Percentiles rank a stretch among this genome's conserved stretches.
Evolutionary conservation across 1,140 invertebrate genomes (phyloP).

Genomic region (Saccostrea cuccullata): DNA sequence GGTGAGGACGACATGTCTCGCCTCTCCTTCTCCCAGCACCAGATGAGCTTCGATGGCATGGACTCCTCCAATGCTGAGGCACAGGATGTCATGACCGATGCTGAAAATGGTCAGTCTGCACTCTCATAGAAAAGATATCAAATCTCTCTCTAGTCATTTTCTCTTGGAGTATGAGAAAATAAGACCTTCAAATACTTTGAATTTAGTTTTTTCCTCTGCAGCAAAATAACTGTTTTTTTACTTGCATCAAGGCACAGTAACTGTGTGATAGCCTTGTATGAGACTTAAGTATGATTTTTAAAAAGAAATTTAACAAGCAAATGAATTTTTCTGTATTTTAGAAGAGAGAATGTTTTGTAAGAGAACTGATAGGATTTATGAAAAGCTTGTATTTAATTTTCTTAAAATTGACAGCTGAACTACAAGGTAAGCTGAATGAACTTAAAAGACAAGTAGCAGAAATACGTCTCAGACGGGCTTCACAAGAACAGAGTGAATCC

Average conservation of each 20-base stretch:
- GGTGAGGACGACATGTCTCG: slow-evolving; percentile 72
- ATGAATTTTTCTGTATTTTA: too few species aligned
- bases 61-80: slow-evolving; percentile 51
- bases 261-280: too few species aligned
- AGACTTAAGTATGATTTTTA: too few species aligned
- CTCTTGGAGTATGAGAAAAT: too few species aligned
- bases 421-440: slow-evolving; percentile 64
- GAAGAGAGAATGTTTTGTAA: too few species aligned
- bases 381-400: background rate
- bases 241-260: too few species aligned
- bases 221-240: too few species aligned
- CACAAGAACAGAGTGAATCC: slow-evolving; percentile 64
- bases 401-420: slow-evolving; percentile 53
- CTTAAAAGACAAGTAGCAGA: slow-evolving; percentile 67
- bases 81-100: slow-evolving; percentile 50
- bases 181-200: too few species aligned
- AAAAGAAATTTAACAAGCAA: too few species aligned
- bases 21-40: slow-evolving; percentile 54
- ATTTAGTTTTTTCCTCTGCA: too few species aligned
- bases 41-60: slow-evolving; percentile 53
- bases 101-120: slow-evolving; percentile 56
- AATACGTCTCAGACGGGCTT: slow-evolving; percentile 60
- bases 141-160: too few species aligned
- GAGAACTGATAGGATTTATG: too few species aligned
- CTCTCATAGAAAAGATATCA: background rate